Evolutionary conservation across 2,797 vertebrate genomes (phyloP).

Genomic region (Aselliscus stoliczkanus): DNA sequence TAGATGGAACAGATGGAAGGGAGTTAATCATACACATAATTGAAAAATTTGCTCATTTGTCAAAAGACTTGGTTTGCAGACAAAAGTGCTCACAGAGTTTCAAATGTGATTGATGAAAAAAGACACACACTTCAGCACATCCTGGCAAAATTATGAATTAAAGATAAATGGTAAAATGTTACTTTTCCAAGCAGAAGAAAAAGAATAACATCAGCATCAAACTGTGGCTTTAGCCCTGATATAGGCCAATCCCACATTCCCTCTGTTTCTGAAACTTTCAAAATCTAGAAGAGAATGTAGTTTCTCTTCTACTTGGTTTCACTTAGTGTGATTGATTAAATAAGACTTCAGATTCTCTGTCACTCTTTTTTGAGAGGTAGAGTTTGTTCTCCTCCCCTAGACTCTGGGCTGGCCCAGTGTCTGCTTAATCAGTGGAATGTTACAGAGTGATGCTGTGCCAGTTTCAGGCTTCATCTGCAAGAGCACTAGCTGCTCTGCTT

Average conservation of each 20-base stretch:
- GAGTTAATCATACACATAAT: conserved; percentile 51
- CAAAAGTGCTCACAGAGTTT: conserved; percentile 16
- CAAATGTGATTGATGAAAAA: conserved; percentile 54
- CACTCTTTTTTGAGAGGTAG: background rate
- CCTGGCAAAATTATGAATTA: conserved; percentile 6
- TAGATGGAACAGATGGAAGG: conserved; percentile 51
- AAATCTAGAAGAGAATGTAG: background rate
- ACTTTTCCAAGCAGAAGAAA: background rate
- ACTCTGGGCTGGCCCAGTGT: background rate
- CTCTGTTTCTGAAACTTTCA: background rate
- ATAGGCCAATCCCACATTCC: background rate
- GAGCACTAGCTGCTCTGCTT: background rate
- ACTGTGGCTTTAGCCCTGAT: background rate
- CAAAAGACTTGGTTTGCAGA: conserved; percentile 50
- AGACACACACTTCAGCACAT: background rate
- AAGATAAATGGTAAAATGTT: conserved; percentile 11
- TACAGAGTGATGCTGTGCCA: too few species aligned
- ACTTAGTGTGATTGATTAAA: background rate
- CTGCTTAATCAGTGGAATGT: background rate
- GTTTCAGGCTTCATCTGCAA: background rate
- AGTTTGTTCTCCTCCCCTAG: background rate
- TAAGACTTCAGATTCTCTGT: background rate
- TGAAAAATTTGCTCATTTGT: conserved; percentile 53
- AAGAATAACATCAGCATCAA: background rate
- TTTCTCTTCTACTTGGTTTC: background rate